A percentile compares a stretch with the other conserved stretches of the same genome.
Evolutionary conservation across 2,888 invertebrate genomes (phyloP).

Genomic region (Drosophila eohydei): DNA sequence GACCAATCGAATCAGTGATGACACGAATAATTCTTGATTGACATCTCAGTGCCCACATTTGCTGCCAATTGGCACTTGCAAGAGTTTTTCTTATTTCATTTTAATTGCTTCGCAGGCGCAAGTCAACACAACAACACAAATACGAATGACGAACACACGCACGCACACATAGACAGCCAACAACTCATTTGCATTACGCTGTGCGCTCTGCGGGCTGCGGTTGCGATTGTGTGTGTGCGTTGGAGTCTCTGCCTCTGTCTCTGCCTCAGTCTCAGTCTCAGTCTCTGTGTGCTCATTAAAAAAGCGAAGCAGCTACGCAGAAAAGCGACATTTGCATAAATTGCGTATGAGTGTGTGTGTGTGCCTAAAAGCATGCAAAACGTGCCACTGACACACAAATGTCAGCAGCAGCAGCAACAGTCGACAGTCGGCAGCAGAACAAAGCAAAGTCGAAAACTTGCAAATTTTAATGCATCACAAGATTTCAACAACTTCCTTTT

Average conservation of each 20-base stretch:
- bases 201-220: constrained; percentile 33
- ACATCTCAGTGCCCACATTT: constrained; percentile 37
- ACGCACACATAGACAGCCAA: constrained; percentile 17
- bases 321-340: constrained; percentile 75
- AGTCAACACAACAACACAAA: constrained; percentile 42
- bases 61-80: constrained; percentile 9
- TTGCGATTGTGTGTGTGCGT: constrained; percentile 15
- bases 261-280: not conserved
- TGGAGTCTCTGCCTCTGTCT: constrained; percentile 11
- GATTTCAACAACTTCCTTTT: constrained; percentile 59
- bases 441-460: constrained; percentile 76
- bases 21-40: constrained; percentile 32
- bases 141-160: constrained; percentile 11
- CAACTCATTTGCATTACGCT: constrained; percentile 50
- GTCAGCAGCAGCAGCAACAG: constrained; percentile 54
- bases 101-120: constrained; percentile 70
- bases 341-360: constrained; percentile 28
- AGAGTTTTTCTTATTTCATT: constrained; percentile 62
- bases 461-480: constrained; percentile 80
- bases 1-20: constrained; percentile 57
- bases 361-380: constrained; percentile 64
- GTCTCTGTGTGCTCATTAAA: constrained; percentile 70
- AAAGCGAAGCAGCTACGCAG: constrained; percentile 75
- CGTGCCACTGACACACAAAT: constrained; percentile 80
- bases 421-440: constrained; percentile 34